A percentile compares a stretch with the other conserved stretches of the same genome.
These are phyloP conservation scores for Holacanthella duospinosa DNA, from an alignment of 2,888 invertebrate species.

Conservation along the genomic window DNA sequence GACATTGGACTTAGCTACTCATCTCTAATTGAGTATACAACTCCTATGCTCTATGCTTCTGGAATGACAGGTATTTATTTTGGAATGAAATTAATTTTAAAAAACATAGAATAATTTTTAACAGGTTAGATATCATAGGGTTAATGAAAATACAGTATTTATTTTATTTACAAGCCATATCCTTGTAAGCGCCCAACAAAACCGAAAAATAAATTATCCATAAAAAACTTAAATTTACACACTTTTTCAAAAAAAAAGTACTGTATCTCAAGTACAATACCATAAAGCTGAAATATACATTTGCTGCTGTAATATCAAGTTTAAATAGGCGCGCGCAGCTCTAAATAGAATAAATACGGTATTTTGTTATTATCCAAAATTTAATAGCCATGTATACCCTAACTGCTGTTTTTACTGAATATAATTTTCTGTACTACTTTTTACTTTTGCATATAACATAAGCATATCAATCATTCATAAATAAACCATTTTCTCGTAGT, in stretches of 20 bases:
- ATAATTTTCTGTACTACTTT: not conserved
- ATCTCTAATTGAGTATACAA: not conserved
- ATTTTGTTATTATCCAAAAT: not conserved
- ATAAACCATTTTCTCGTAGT: too few species aligned
- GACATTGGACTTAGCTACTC: not conserved
- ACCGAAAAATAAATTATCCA: too few species aligned
- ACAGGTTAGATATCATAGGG: not conserved
- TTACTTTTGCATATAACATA: not conserved
- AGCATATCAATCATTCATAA: too few species aligned
- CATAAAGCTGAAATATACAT: not conserved
- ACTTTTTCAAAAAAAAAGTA: too few species aligned
- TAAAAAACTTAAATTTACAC: too few species aligned
- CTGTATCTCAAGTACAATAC: too few species aligned
- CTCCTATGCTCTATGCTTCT: constrained; percentile 40
- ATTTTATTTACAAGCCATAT: too few species aligned
- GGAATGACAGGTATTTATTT: constrained; percentile 3
- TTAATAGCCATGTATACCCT: not conserved
- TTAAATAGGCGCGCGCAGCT: too few species aligned
- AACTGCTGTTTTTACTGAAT: not conserved
- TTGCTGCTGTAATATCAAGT: not conserved
- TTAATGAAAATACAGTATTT: too few species aligned
- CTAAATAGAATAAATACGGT: too few species aligned
- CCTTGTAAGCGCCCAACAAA: too few species aligned
- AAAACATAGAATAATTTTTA: not conserved
- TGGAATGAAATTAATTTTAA: not conserved